Evolutionary conservation across 2,113 vertebrate genomes (phyloP).

Genomic region (Todiramphus chloris): DNA sequence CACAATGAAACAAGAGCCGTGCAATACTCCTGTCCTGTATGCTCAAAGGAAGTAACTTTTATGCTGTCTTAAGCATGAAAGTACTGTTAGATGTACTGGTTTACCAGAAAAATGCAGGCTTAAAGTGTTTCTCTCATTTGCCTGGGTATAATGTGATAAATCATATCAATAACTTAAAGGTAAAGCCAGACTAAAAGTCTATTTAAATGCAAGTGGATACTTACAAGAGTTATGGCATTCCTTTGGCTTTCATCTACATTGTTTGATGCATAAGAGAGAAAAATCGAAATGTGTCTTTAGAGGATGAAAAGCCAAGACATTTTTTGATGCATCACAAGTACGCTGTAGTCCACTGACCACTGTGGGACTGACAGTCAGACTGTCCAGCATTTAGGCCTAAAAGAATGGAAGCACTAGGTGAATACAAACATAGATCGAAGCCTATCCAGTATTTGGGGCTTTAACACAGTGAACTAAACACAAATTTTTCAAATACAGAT

Average conservation of each 20-base stretch:
- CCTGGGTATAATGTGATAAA: not conserved
- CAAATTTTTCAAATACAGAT: not conserved
- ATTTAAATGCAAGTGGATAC: not conserved
- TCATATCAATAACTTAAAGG: not conserved
- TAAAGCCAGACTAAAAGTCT: not conserved
- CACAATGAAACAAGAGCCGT: not conserved
- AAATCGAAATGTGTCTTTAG: not conserved
- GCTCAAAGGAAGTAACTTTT: not conserved
- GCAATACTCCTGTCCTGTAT: not conserved
- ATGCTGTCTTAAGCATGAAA: not conserved
- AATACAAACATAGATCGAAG: not conserved
- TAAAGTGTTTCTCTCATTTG: not conserved
- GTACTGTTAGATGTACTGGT: not conserved
- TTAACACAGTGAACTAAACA: not conserved
- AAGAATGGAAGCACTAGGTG: not conserved
- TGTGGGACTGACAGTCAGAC: not conserved
- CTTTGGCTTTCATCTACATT: not conserved
- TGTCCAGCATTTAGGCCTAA: not conserved
- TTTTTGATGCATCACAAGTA: not conserved
- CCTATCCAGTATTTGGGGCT: not conserved
- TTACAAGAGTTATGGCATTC: not conserved
- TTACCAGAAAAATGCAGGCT: not conserved
- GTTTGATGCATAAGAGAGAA: not conserved
- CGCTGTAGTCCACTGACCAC: fast-evolving
- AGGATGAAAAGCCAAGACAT: not conserved